A percentile compares a stretch with the other conserved stretches of the same genome.
Conservation (phyloP, 2,113 vertebrate genomes). For the Heptranchias perlo region DNA sequence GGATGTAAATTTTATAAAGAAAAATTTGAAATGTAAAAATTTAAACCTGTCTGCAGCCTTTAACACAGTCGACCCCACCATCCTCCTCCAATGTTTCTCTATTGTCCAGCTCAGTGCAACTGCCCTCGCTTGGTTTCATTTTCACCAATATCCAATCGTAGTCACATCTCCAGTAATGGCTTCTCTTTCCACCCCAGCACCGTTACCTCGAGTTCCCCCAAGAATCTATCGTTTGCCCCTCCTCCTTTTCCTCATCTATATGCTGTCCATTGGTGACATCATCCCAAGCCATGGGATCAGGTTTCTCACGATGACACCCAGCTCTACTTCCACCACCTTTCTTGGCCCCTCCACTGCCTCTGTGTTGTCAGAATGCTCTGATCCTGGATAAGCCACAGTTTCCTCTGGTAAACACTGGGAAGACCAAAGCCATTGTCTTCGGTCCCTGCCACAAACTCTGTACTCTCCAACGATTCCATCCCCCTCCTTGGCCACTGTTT, state of each 20-base stretch:
- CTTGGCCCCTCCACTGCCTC: neutral
- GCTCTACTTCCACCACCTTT: neutral
- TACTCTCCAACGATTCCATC: neutral
- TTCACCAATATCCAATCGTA: neutral
- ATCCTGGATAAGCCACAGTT: neutral
- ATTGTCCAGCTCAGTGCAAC: neutral
- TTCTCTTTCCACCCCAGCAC: neutral
- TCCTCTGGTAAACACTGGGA: neutral
- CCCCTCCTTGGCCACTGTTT: neutral
- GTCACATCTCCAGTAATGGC: neutral
- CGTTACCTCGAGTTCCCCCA: neutral
- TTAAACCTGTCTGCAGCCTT: neutral
- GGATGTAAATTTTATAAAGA: neutral
- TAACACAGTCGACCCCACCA: neutral
- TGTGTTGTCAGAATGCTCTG: neutral
- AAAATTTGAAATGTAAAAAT: neutral
- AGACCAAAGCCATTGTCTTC: neutral
- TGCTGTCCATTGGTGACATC: neutral
- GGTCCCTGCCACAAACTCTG: neutral
- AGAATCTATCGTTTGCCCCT: neutral
- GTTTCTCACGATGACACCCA: neutral
- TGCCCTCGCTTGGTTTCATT: neutral
- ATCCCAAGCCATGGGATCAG: neutral
- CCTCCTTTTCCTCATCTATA: neutral
- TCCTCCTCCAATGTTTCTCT: neutral